These are phyloP conservation scores for Oscheius myriophilus DNA, from an alignment of 2,888 invertebrate species.

Conservation along the genomic window DNA sequence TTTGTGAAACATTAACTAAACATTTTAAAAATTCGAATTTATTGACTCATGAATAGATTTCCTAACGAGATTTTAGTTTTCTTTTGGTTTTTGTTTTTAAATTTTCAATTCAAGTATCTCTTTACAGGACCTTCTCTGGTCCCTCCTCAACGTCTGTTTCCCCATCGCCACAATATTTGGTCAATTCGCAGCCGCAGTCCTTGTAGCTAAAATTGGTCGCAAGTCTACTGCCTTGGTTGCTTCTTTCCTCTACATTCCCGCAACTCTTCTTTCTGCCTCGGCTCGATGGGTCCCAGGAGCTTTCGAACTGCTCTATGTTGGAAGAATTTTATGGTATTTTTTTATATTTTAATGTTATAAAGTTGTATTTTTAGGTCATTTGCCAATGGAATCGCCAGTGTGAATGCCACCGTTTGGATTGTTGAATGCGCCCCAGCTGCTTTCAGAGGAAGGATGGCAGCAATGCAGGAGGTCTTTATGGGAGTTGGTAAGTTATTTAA, in stretches of 20 bases:
- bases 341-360: not conserved
- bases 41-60: too few relatives aligned
- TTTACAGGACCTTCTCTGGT: conserved; percentile 54
- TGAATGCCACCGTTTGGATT: conserved; percentile 60
- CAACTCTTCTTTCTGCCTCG: conserved; percentile 42
- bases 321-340: conserved; percentile 54
- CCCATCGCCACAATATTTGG: conserved; percentile 60
- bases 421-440: conserved; percentile 56
- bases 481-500: conserved; percentile 38
- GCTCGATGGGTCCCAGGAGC: conserved; percentile 49
- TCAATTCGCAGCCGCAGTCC: conserved; percentile 56
- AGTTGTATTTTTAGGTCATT: conserved; percentile 27
- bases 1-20: too few relatives aligned
- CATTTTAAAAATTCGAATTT: too few relatives aligned
- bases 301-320: conserved; percentile 56
- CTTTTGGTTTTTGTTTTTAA: too few relatives aligned
- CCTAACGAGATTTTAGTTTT: too few relatives aligned
- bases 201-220: conserved; percentile 47
- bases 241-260: conserved; percentile 45
- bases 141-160: conserved; percentile 58
- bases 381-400: conserved; percentile 56
- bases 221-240: conserved; percentile 50
- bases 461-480: conserved; percentile 62
- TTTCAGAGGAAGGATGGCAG: conserved; percentile 55
- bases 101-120: not conserved